A percentile compares a stretch with the other conserved stretches of the same genome.
Conservation (phyloP, 2,113 vertebrate species). For the Lucifuga dentata region DNA sequence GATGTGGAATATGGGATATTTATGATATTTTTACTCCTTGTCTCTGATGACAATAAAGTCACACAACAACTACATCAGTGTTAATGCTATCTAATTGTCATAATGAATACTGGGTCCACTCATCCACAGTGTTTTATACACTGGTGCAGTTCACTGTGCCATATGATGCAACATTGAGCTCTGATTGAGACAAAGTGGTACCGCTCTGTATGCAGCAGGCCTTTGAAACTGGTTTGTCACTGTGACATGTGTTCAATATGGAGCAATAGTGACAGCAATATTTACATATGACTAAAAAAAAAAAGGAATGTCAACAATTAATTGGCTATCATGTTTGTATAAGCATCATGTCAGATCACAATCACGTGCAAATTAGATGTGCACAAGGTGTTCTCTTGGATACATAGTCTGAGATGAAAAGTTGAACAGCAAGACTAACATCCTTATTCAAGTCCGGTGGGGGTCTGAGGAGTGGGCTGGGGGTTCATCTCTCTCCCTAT, state of each 20-base stretch:
- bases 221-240: slow-evolving; percentile 40
- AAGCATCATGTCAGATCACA: background rate
- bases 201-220: slow-evolving; percentile 10
- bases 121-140: too few species aligned
- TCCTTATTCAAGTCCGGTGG: too few species aligned
- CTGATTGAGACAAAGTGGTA: slow-evolving; percentile 16
- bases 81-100: background rate
- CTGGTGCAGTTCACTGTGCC: background rate
- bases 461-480: too few species aligned
- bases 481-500: too few species aligned
- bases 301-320: background rate
- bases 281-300: background rate
- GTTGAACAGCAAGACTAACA: too few species aligned
- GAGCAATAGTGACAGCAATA: too few species aligned
- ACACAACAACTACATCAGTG: background rate
- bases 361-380: background rate
- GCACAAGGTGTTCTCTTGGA: too few species aligned
- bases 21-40: background rate
- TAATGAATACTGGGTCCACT: background rate
- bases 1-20: background rate
- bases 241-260: slow-evolving; percentile 6
- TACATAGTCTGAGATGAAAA: too few species aligned
- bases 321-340: too few species aligned
- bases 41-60: background rate
- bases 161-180: slow-evolving; percentile 35